Evolutionary conservation across 2,797 vertebrate species (phyloP), one percentile per base, ranked within the genome.

Genomic region (Bovichtus variegatus): DNA sequence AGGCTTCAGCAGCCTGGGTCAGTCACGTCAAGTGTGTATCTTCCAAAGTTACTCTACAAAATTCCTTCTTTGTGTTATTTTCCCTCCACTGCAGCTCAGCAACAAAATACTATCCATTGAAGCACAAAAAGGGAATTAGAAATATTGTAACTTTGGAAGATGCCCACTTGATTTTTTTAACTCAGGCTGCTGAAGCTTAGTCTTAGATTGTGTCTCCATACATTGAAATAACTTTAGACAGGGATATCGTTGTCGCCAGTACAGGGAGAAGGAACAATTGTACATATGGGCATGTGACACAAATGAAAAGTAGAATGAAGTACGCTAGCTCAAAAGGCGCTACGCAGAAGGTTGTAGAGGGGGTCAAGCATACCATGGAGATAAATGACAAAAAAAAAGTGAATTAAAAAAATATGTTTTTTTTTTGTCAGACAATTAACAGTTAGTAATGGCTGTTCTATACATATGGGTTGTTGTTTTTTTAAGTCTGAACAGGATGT

Each of bases 401-500:
- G n/a, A n/a, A n/a, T n/a, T n/a, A n/a, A n/a, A n/a, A n/a, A n/a
- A n/a, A n/a, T 34, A 31, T 34, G 8, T 34, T 31, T 34, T 34
- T 31, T 36, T 69, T 71, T 12, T 64, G 51, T 40, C 25, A 71
- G 40, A 46, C 25, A 15, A 43, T 27, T 41, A 36, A 40, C 12
- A 36, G 27, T 7, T 54, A n/a, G 1, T 55, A 21, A 44, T 18
- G 21, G 13, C 50, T 21, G 25, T 34, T 49, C 27, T 51, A 29
- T 62, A 50, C 31, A 40, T 46, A 34, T 34, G 6, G 34, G 5
- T 16, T 63, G 13, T 25, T 68, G 46, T 69, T 29, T 34, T 29
- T 76, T 55, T 60, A 41, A 64, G 23, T 59, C n/a, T 78, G 53
- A 43, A 73, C 36, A 41, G 49, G 71, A 15, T 49, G 16, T 63